Evolutionary conservation across 2,113 vertebrate genomes (phyloP), one percentile per base, ranked within the genome.

Genomic region (Trematocara stigmaticum): DNA sequence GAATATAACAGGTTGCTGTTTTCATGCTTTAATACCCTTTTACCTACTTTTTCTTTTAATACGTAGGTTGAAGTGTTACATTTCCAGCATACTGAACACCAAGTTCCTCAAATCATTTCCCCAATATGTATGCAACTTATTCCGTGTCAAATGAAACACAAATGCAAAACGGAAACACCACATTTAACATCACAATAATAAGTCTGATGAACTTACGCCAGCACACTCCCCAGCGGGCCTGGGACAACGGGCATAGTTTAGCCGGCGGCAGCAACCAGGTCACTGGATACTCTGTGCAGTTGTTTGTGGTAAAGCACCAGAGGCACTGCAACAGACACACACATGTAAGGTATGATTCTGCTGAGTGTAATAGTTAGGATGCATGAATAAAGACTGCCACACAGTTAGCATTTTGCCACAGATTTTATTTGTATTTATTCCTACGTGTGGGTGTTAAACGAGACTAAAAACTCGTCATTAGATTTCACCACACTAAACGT

Each of bases 211-310:
- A 97, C 97, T 95, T 93, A 98, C 97, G 79, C 97, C 97, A 98
- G 83, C 97, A 98, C 84, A 97, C 93, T 8, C 97, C 97, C 97
- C 97, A 98, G n/a, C 96, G 96, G 74, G 97, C 97, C 82, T 97
- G 40, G 49, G 96, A 94, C 78, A 98, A 11, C 1, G 69, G 42
- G 69, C 69, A 76, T 2, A 76, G 26, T 10, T 31, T 49, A 49
- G 69, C 69, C 0, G 96, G 93, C 8, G 98, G 98, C 38, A 98
- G 88, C 86, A 98, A 31, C 82, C 94, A 96, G 85, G 91, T 96
- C 57, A 97, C 97, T 5, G 98, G 98, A 80, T 98, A 98, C 13
- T 97, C 96, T 5, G 96, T 85, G 87, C 98, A 98, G 5, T 96
- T 96, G 69, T 92, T 92, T 88, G 96, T 96, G 83, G 94, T 90